A percentile compares a stretch with the other conserved stretches of the same genome.
phyloP scores from a whole-genome alignment of 2,888 invertebrate genomes.

The Synergus itoensis region DNA sequence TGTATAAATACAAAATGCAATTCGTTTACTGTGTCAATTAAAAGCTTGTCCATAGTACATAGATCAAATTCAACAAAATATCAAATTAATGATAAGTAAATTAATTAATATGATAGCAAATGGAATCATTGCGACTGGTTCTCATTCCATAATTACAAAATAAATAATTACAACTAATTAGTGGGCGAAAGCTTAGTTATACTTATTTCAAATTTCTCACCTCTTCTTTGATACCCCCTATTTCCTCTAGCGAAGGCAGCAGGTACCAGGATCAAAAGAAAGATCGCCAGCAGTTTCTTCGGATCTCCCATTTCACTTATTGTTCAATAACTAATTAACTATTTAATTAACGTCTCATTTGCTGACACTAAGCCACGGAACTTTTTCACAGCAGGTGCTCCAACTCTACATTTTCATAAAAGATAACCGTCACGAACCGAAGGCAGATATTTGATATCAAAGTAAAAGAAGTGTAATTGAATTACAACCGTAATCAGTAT shows the following conservation, averaged over 20 bases:
- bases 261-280: slow-evolving; percentile 56
- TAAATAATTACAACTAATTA: background rate
- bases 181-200: background rate
- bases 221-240: slow-evolving; percentile 15
- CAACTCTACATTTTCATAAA: slow-evolving; percentile 22
- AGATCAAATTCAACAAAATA: too few relatives aligned
- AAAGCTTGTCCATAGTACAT: background rate
- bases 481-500: background rate
- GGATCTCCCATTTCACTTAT: slow-evolving; percentile 61
- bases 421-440: background rate
- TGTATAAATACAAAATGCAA: too few relatives aligned
- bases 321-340: slow-evolving; percentile 37
- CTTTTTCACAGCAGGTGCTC: background rate
- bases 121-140: too few relatives aligned
- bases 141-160: background rate
- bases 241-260: slow-evolving; percentile 10
- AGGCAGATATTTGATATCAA: slow-evolving; percentile 29
- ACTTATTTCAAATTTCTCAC: background rate
- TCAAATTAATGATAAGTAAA: too few relatives aligned
- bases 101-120: too few relatives aligned
- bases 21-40: background rate
- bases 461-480: slow-evolving; percentile 5
- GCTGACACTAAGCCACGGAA: slow-evolving; percentile 39
- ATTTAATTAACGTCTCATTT: slow-evolving; percentile 57
- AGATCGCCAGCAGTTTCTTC: slow-evolving; percentile 50